A percentile compares a stretch with the other conserved stretches of the same genome.
Conservation (phyloP, 2,797 vertebrate genomes). For the Morus bassanus region DNA sequence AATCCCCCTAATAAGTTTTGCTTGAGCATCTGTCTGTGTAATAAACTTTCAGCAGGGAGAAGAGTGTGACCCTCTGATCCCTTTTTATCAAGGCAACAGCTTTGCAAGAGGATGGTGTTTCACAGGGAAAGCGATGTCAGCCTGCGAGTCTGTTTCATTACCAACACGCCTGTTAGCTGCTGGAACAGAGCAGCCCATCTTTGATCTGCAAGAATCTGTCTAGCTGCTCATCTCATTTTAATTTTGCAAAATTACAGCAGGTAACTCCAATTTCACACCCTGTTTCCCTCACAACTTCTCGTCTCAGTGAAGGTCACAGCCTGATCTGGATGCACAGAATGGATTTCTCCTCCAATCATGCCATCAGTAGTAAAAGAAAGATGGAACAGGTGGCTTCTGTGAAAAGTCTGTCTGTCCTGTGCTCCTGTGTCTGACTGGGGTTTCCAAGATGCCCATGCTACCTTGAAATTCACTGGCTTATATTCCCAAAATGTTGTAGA, state of each 20-base stretch:
- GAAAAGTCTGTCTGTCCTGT: neutral
- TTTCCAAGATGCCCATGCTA: neutral
- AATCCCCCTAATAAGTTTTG: neutral
- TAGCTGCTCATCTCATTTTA: slow-evolving; percentile 11
- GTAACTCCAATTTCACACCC: slow-evolving; percentile 64
- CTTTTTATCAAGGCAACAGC: neutral
- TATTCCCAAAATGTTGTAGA: neutral
- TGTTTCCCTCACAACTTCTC: neutral
- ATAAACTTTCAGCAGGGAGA: neutral
- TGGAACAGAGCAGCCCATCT: neutral
- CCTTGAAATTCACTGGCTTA: neutral
- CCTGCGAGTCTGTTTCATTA: neutral
- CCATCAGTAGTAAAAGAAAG: neutral
- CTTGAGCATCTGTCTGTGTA: neutral
- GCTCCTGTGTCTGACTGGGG: neutral
- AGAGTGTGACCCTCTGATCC: neutral
- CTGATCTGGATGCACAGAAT: neutral
- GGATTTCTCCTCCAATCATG: neutral
- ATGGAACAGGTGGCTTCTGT: neutral
- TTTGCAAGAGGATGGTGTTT: neutral
- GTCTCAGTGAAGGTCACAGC: slow-evolving; percentile 8
- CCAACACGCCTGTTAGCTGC: neutral
- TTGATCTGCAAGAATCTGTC: slow-evolving; percentile 17
- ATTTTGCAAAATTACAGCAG: slow-evolving; percentile 41
- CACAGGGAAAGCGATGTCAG: neutral